Evolutionary conservation across 2,113 vertebrate species (phyloP).

Genomic region (Forbesichthys agassizii): DNA sequence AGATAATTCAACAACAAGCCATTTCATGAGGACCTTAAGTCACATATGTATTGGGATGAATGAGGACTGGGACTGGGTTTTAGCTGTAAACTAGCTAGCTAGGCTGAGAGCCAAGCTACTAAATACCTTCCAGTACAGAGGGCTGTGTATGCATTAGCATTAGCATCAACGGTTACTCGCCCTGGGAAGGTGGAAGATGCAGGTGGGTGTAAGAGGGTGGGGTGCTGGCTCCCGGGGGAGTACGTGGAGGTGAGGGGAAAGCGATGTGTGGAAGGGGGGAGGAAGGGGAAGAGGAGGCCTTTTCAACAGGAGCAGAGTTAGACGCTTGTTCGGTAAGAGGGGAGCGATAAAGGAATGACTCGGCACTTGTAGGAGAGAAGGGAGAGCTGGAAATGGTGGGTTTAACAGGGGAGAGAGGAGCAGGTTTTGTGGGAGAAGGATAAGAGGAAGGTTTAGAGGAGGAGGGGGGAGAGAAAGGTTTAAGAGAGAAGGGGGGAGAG

Average conservation of each 20-base stretch:
- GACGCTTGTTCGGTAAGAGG: slow-evolving; percentile 27
- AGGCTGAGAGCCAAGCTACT: too few relatives aligned
- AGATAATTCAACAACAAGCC: too few relatives aligned
- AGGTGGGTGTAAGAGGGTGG: not conserved
- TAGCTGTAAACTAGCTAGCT: too few relatives aligned
- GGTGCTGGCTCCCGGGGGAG: not conserved
- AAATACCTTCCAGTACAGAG: too few relatives aligned
- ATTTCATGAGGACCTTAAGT: too few relatives aligned
- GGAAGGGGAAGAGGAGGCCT: not conserved
- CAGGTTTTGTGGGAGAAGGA: not conserved
- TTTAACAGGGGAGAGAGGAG: not conserved
- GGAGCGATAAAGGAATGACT: not conserved
- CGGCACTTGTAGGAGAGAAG: slow-evolving; percentile 31
- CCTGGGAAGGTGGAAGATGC: slow-evolving; percentile 4
- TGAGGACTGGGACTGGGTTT: too few relatives aligned
- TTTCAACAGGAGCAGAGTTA: not conserved
- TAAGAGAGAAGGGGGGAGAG: not conserved
- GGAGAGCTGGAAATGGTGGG: not conserved
- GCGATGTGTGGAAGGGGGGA: not conserved
- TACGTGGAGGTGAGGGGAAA: not conserved
- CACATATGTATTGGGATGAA: too few relatives aligned
- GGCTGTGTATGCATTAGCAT: too few relatives aligned
- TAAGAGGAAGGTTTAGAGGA: not conserved
- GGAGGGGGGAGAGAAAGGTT: not conserved
- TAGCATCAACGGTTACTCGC: too few relatives aligned